Base-by-base conservation (phyloP, 2,797 vertebrate genomes). In the Lacerta viridis region DNA sequence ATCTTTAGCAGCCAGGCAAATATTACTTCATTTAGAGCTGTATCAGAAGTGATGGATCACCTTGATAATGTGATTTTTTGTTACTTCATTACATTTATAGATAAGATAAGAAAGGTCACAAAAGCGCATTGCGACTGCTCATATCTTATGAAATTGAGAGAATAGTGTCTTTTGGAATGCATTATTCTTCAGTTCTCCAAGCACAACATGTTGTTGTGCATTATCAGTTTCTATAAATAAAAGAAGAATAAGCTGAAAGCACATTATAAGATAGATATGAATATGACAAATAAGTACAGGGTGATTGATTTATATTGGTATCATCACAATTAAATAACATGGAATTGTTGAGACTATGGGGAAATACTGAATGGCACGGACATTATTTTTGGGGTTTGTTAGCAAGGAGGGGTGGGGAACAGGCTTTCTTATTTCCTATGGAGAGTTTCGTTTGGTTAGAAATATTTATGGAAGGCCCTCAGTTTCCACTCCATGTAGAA, bases 31-130 rank as follows among this genome's bases (percentile, higher is more conserved):
- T 55, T 90, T 92, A 77, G 25, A 55, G 36, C 43, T 78, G 66
- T 81, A 83, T 72, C 4, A 86, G 27, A 29, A 85, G 83, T 72
- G 83, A 68, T n/a, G 39, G 68, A 80, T 90, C 83, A 89, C 3
- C 33, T 88, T 79, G 82, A 83, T 90, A 81, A 87, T 75, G 84
- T 74, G 43, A 84, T 72, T 33, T 86, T 91, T 88, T 69, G 77
- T 90, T 77, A 77, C 50, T 91, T 87, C 39, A 43, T 88, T 85
- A 61, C n/a, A 80, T 90, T 83, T 87, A 29, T 76, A 74, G 8
- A 46, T 88, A 59, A 88, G 83, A 84, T 85, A 80, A 74, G 55
- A 79, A 72, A 69, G 83, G 9, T 64, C 18, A 89, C 29, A 75
- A 83, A 80, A 84, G 88, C 33, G 84, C 7, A 64, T 20, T 5